Percentiles rank a stretch among this genome's conserved stretches.
Evolutionary conservation across 2,113 vertebrate species (phyloP).

Genomic region (Catharus bicknelli): DNA sequence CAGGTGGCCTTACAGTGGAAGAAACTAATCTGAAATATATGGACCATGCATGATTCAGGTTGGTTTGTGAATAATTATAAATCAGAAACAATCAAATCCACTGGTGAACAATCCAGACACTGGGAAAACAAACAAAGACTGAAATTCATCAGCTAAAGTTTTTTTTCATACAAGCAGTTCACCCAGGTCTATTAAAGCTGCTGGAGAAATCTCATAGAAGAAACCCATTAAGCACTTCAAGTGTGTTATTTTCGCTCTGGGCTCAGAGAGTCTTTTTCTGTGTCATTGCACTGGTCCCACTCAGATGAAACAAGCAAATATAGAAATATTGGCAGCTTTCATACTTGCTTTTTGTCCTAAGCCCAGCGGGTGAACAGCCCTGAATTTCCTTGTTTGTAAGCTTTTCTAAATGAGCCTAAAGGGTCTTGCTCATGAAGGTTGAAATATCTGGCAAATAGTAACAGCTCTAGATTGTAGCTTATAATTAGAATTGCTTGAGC

Average conservation of each 20-base stretch:
- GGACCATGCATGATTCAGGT: rapidly evolving
- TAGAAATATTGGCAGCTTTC: constrained; percentile 62
- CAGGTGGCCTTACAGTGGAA: background rate
- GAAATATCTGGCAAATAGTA: constrained; percentile 53
- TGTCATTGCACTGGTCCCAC: constrained; percentile 47
- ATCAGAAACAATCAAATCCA: background rate
- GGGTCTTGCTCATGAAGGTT: constrained; percentile 48
- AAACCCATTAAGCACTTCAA: constrained; percentile 63
- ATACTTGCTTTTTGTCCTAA: constrained; percentile 27
- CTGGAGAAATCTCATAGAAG: constrained; percentile 53
- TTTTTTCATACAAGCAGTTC: background rate
- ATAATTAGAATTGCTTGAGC: constrained; percentile 36
- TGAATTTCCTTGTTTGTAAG: constrained; percentile 46
- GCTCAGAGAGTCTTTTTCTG: constrained; percentile 54
- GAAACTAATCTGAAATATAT: background rate
- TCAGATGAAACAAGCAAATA: constrained; percentile 63
- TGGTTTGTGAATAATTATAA: background rate
- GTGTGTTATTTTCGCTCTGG: constrained; percentile 55
- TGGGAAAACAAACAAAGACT: background rate
- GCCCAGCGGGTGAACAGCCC: constrained; percentile 15
- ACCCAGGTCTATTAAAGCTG: constrained; percentile 46
- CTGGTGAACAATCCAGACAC: background rate
- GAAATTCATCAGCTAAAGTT: background rate
- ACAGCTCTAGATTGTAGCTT: constrained; percentile 35
- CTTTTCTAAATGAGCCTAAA: constrained; percentile 66